Conservation (phyloP, 2,113 vertebrate species). For the Amblyopsis rosae region DNA sequence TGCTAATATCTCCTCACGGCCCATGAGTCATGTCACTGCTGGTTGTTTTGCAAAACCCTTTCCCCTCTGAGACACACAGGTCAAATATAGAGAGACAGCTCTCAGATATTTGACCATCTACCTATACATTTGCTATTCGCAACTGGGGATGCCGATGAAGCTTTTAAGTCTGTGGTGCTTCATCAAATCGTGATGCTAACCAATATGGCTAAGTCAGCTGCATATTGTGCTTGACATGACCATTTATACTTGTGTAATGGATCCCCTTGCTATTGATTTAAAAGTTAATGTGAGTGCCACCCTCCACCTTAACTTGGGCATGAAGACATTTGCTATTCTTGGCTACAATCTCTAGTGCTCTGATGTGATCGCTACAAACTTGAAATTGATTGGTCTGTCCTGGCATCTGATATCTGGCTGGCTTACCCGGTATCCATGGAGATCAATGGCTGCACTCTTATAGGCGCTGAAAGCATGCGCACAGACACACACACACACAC, state of each 20-base stretch:
- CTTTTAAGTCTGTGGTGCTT: too few relatives aligned
- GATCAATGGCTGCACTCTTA: slow-evolving; percentile 69
- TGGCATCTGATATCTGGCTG: slow-evolving; percentile 57
- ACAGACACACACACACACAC: slow-evolving; percentile 13
- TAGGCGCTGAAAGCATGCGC: slow-evolving; percentile 70
- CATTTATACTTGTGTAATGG: slow-evolving; percentile 8
- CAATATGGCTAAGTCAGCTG: too few relatives aligned
- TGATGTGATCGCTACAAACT: slow-evolving; percentile 11
- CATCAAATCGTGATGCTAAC: too few relatives aligned
- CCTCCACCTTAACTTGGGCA: too few relatives aligned
- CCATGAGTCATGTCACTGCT: slow-evolving; percentile 32
- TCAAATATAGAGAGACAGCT: slow-evolving; percentile 22
- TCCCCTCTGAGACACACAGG: slow-evolving; percentile 19
- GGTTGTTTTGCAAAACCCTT: slow-evolving; percentile 7
- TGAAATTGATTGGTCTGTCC: slow-evolving; percentile 10
- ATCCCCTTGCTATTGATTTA: too few relatives aligned
- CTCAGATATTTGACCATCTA: slow-evolving; percentile 16
- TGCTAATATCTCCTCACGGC: too few relatives aligned
- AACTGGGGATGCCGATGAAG: neutral
- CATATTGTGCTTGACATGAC: neutral
- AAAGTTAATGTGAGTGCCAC: too few relatives aligned
- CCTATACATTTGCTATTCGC: neutral
- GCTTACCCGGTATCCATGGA: slow-evolving; percentile 68
- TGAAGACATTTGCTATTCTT: neutral
- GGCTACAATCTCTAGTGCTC: slow-evolving; percentile 3